These are phyloP conservation scores for Magallana ariakensis DNA, from an alignment of 1,140 invertebrate genomes.

Conservation along the genomic window DNA sequence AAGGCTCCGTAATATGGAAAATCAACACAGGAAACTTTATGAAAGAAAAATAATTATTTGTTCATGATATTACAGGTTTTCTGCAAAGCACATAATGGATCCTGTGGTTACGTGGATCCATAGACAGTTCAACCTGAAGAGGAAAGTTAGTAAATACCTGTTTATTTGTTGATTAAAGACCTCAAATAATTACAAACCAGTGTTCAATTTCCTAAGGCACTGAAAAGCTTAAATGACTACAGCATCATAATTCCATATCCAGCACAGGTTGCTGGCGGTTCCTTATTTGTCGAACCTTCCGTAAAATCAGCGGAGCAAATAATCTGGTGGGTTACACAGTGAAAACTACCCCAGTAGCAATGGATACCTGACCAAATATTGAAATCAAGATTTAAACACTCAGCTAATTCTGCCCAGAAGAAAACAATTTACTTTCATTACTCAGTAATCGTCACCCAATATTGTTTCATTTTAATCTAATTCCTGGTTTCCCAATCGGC, in stretches of 20 bases:
- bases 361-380: neutral
- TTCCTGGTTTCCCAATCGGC: neutral
- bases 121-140: neutral
- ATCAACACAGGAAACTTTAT: constrained; percentile 14
- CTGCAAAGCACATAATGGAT: constrained; percentile 15
- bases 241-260: neutral
- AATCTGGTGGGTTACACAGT: neutral
- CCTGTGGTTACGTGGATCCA: neutral
- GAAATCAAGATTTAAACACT: neutral
- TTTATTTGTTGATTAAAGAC: constrained; percentile 39
- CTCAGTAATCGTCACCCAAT: neutral
- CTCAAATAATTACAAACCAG: neutral
- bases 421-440: constrained; percentile 18
- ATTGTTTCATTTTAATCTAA: constrained; percentile 23
- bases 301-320: constrained; percentile 7
- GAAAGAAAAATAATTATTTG: constrained; percentile 22
- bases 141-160: constrained; percentile 22
- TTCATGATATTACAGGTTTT: constrained; percentile 28
- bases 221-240: neutral
- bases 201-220: constrained; percentile 10
- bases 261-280: neutral
- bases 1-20: neutral
- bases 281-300: neutral
- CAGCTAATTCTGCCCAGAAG: neutral
- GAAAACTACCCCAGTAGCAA: no score